Base-by-base conservation (phyloP, 2,888 invertebrate genomes). In the Athalia circularis region DNA sequence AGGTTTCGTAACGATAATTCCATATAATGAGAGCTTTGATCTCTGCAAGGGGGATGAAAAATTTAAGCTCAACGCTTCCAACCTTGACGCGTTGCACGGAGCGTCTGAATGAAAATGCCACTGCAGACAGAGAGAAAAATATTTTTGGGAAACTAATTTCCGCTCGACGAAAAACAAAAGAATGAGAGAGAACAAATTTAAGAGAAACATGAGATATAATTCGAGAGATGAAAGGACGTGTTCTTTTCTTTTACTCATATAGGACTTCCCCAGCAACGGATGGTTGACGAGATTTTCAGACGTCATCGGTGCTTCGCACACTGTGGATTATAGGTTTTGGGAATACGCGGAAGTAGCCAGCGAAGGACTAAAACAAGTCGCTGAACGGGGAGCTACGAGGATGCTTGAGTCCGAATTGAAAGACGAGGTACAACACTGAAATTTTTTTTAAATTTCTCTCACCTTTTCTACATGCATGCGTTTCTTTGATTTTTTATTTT, bases 231-330 rank as follows among this genome's bases (percentile, higher is more conserved):
- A 15, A 48, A 65, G 47, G 15, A 48, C 7, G 47, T 8, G n/a
- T 50, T 0, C 50, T 50, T 68, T 68, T 68, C 54, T 45, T 11
- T 54, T 29, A 29, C 29, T 68, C 61, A 80, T 76, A 3, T 75
- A 90, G 90, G 96, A 99, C 91, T 99, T 97, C 91, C 99, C 99
- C 0, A 94, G 93, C 87, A 96, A 97, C 61, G 92, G 96, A 81
- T 98, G 97, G 95, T 91, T 98, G 80, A 97, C 98, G 0, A 98
- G 99, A 91, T 99, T 99, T 92, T 98, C 98, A 0, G 99, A 99
- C 90, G 94, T 99, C 11, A 96, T 99, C 85, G 98, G 98, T 0
- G 98, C 97, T 47, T 96, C 98, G 0, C 99, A 99, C 88, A 95
- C 95, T 48, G 93, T 94, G 64, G 96, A 97, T 89, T 96, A 95